These are phyloP conservation scores for Parazoanthus darwini DNA, from an alignment of 92 coral and sea anemone species.

Conservation along the genomic window DNA sequence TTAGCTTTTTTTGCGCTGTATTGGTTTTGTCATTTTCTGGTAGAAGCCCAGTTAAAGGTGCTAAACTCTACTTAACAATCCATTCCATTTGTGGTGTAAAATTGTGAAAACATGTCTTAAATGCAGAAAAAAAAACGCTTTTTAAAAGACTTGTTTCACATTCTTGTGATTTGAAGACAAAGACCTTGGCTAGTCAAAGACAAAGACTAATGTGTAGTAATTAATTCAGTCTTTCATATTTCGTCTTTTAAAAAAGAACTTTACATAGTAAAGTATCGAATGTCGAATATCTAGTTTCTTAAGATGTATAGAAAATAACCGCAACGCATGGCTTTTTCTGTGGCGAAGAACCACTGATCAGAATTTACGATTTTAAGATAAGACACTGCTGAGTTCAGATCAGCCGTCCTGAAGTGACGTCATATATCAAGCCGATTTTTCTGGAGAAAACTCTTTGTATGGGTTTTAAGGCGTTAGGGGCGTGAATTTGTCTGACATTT, in stretches of 20 bases:
- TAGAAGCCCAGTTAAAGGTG: background rate
- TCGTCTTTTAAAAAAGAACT: background rate
- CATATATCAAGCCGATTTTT: background rate
- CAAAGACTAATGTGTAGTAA: constrained; percentile 19
- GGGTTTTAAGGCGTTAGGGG: background rate
- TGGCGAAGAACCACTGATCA: constrained; percentile 15
- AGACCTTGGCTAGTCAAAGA: constrained; percentile 4
- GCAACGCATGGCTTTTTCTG: constrained; percentile 23
- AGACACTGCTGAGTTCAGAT: background rate
- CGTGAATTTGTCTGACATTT: background rate
- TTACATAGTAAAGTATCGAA: constrained; percentile 19
- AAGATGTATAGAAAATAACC: constrained; percentile 17
- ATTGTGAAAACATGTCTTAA: constrained; percentile 10
- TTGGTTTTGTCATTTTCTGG: background rate
- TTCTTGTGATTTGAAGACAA: constrained; percentile 37
- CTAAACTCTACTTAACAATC: background rate
- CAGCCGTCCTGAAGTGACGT: constrained; percentile 1
- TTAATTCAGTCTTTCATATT: constrained; percentile 24
- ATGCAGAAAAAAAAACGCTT: background rate
- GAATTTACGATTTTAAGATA: background rate
- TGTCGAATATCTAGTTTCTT: constrained; percentile 10
- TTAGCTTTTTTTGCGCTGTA: background rate
- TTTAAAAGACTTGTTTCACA: constrained; percentile 18
- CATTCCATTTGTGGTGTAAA: constrained; percentile 5
- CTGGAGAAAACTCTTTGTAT: background rate